Evolutionary conservation across 2,888 invertebrate species (phyloP), one percentile per base, ranked within the genome.

Genomic region (Thera obeliscata): DNA sequence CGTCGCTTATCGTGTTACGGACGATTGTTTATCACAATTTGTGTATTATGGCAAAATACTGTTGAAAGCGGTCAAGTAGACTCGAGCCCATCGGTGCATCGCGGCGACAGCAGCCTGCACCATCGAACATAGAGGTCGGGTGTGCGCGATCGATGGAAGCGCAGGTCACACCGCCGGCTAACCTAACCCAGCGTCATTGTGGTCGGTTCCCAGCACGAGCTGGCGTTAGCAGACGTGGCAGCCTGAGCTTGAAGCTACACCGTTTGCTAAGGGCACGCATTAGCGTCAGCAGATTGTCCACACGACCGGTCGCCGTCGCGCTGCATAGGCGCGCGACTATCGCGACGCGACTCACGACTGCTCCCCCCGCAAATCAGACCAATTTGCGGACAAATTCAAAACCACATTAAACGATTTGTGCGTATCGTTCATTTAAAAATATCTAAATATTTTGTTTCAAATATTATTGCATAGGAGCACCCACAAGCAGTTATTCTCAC

Each of bases 321-420:
- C 43, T 9, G 9, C 0, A 7, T 9, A 9, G 43, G 7, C 43
- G 43, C 8, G 43, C 54, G 2, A 11, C 48, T 4, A 54, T 8
- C 48, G 57, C 41, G 7, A 22, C 57, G 57, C 63, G 33, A 50
- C 12, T 3, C 63, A 43, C 9, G n/a, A 4, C 1, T 41, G 22
- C 12, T 36, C 41, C 56, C 22, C 57, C 22, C 57, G 54, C 62
- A 38, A 52, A 55, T 43, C 41, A 59, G 11, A 63, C 8, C 60
- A 22, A 56, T 59, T 41, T 58, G 54, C 49, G 33, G 54, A 49
- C 49, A 41, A 56, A 46, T 35, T 9, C 43, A 22, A 61, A 61
- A 66, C 36, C 54, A 66, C 56, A 62, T 56, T 56, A 56, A 66
- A 66, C 69, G 69, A 70, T 63, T 71, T 71, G 65, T 65, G 70